These are phyloP conservation scores for Pantherophis alleghaniensis DNA, from an alignment of 2,797 vertebrate genomes.

Conservation along the genomic window DNA sequence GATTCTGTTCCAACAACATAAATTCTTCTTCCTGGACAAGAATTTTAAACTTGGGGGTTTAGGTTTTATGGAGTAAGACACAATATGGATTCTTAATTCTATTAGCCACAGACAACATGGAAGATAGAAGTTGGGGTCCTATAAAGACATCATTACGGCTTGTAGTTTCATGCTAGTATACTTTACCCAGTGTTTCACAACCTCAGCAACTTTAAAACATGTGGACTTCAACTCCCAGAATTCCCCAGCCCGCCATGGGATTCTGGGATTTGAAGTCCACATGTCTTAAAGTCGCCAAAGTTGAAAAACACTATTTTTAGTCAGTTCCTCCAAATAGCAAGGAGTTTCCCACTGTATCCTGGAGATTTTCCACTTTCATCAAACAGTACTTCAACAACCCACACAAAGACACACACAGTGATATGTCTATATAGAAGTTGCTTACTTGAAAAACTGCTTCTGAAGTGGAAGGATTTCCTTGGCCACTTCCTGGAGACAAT, in stretches of 20 bases:
- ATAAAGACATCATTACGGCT: not conserved
- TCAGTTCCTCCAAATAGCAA: not conserved
- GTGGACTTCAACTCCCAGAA: not conserved
- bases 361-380: too few relatives aligned
- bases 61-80: not conserved
- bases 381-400: not conserved
- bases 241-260: not conserved
- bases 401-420: not conserved
- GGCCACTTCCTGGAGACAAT: constrained; percentile 67
- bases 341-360: not conserved
- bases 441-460: constrained; percentile 57
- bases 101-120: not conserved
- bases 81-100: not conserved
- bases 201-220: not conserved
- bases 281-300: not conserved
- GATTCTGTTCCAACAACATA: not conserved
- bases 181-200: not conserved
- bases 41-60: not conserved
- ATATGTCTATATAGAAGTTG: not conserved
- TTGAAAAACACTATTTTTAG: not conserved
- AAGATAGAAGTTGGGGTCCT: not conserved
- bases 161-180: not conserved
- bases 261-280: not conserved
- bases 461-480: constrained; percentile 72
- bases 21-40: not conserved